These are phyloP conservation scores for Venturia canescens DNA, from an alignment of 1,140 invertebrate species.

Conservation along the genomic window DNA sequence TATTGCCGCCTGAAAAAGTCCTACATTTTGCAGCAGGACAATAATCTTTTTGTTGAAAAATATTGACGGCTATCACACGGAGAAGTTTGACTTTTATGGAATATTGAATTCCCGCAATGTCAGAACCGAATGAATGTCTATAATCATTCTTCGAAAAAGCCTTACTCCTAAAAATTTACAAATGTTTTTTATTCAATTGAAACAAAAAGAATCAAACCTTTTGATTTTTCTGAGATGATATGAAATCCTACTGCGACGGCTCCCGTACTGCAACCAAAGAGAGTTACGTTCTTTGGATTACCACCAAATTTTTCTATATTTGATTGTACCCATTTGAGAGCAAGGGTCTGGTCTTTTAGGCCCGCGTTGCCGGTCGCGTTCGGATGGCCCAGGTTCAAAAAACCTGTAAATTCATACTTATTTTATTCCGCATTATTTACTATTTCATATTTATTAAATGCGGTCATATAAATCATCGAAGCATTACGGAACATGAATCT, in stretches of 20 bases:
- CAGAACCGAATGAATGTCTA: too few species aligned
- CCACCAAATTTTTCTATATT: slow-evolving; percentile 70
- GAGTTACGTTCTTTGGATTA: slow-evolving; percentile 68
- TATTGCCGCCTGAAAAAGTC: slow-evolving; percentile 67
- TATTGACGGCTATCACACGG: too few species aligned
- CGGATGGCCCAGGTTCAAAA: slow-evolving; percentile 78
- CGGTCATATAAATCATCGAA: too few species aligned
- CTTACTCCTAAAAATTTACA: too few species aligned
- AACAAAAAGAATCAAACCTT: slow-evolving; percentile 59
- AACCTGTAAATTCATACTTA: slow-evolving; percentile 62
- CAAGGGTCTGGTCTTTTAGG: slow-evolving; percentile 50
- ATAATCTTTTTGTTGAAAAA: not conserved
- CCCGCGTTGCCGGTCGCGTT: slow-evolving; percentile 82
- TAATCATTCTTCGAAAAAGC: too few species aligned
- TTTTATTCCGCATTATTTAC: too few species aligned
- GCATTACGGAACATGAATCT: too few species aligned
- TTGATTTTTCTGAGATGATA: slow-evolving; percentile 55
- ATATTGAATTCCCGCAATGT: too few species aligned
- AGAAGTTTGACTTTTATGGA: too few species aligned
- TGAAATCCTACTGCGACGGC: slow-evolving; percentile 59
- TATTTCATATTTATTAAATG: too few species aligned
- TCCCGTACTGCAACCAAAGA: slow-evolving; percentile 72
- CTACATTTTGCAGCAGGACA: slow-evolving; percentile 21
- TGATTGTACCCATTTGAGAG: slow-evolving; percentile 73
- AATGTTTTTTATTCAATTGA: too few species aligned